These are phyloP conservation scores for Lithosia quadra DNA, from an alignment of 2,888 invertebrate genomes.

Conservation along the genomic window DNA sequence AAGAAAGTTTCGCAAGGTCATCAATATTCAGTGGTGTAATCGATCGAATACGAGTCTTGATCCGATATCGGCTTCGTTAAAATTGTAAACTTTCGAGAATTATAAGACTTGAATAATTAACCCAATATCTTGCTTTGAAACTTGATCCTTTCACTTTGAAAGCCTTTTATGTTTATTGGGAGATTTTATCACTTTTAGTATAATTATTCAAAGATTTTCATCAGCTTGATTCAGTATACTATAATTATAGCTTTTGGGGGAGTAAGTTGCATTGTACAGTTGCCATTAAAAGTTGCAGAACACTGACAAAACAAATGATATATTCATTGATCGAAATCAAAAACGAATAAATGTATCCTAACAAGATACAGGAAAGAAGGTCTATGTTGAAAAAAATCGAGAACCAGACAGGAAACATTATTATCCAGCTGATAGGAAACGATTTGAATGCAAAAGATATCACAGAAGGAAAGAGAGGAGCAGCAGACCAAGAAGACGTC, in stretches of 20 bases:
- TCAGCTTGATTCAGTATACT: neutral
- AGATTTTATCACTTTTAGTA: neutral
- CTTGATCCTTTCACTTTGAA: conserved; percentile 10
- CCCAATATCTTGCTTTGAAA: neutral
- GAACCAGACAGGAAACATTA: too few relatives aligned
- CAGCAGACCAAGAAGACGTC: too few relatives aligned
- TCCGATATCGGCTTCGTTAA: conserved; percentile 26
- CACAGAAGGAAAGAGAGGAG: too few relatives aligned
- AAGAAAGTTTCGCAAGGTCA: conserved; percentile 12
- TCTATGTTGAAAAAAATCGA: too few relatives aligned
- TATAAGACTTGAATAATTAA: conserved; percentile 24
- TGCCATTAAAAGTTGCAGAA: neutral
- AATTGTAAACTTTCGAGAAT: conserved; percentile 21
- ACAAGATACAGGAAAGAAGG: too few relatives aligned
- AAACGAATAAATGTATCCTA: too few relatives aligned
- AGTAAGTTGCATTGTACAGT: neutral
- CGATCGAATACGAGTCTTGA: conserved; percentile 18
- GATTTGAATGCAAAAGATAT: too few relatives aligned
- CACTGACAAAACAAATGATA: neutral
- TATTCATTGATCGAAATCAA: too few relatives aligned
- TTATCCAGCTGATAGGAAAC: too few relatives aligned
- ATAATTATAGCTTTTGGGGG: neutral
- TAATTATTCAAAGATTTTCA: neutral
- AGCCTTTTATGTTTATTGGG: conserved; percentile 1
- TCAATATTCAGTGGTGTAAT: conserved; percentile 22